Conservation (phyloP, 2,113 vertebrate species). For the Ceratotherium simum region DNA sequence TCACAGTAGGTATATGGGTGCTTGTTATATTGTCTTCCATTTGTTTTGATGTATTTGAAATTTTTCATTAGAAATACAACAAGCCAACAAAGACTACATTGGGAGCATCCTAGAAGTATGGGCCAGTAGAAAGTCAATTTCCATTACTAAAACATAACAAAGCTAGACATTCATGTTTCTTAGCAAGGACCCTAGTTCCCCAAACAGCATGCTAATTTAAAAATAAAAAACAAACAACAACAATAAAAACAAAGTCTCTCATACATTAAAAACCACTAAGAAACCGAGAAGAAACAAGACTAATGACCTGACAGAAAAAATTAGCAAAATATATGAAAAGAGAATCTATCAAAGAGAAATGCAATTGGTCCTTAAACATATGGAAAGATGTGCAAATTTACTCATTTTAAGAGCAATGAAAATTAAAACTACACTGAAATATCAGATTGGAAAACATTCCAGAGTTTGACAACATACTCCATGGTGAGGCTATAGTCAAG, state of each 20-base stretch:
- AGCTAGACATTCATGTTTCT: background rate
- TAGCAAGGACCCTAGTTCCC: background rate
- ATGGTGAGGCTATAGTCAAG: background rate
- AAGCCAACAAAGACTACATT: background rate
- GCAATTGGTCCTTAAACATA: slow-evolving; percentile 1
- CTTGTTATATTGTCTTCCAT: background rate
- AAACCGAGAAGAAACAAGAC: slow-evolving; percentile 20
- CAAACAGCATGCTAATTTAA: slow-evolving; percentile 15
- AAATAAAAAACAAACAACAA: background rate
- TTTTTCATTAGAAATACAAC: slow-evolving; percentile 40
- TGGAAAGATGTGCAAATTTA: slow-evolving; percentile 17
- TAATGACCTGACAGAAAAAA: background rate
- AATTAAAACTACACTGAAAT: slow-evolving; percentile 28
- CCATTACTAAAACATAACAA: background rate
- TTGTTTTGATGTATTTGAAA: background rate
- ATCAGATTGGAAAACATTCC: background rate
- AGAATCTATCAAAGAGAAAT: slow-evolving; percentile 24
- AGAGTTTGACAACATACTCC: slow-evolving; percentile 33
- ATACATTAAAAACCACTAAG: slow-evolving; percentile 27
- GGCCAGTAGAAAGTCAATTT: background rate
- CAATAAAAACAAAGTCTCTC: slow-evolving; percentile 37
- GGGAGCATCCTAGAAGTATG: background rate
- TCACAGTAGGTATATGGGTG: background rate
- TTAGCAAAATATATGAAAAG: slow-evolving; percentile 15
- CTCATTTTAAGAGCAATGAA: slow-evolving; percentile 11